Base-by-base conservation (phyloP, 2,113 vertebrate species). In the Myocastor coypus region DNA sequence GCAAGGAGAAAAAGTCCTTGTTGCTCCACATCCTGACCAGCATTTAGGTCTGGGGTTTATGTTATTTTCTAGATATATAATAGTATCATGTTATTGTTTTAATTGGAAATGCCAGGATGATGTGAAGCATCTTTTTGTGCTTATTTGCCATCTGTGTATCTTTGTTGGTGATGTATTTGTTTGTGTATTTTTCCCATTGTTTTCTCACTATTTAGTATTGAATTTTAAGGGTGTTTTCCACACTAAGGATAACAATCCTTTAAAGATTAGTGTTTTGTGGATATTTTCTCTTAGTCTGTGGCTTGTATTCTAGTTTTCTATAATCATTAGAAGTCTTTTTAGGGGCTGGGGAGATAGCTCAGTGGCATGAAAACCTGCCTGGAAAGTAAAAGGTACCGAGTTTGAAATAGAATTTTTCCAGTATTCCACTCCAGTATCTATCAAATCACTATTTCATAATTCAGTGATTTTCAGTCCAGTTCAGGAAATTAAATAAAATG, bases 401-500 rank as follows among this genome's bases (percentile, higher is more conserved):
- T 46, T 46, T 8, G 4, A 95, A 88, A 91, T 77, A 63, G 83
- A n/a, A 46, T 9, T 73, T 10, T 61, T 94, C 42, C 46, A 78
- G 34, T 14, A 0, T 42, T 84, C 93, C n/a, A 75, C 52, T 42
- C 3, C 66, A 73, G 17, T 13, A 57, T 66, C 55, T 88, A 68
- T 66, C 20, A 92, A 82, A 83, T 75, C 37, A 71, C 7, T 85
- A 42, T 89, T 84, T 66, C 1, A 40, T 77, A 85, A 83, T 17
- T 14, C 68, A 97, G 52, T 26, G 20, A 1, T 59, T 94, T 55
- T 90, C 59, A 81, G 55, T 63, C 92, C 78, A 11, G 89, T 92
- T 13, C 63, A 68, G 17, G 40, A 83, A 91, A 34, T 85, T 69
- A 90, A 83, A 80, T 61, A 75, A 94, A 92, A 94, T 87, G 71